Conservation (phyloP, 2,888 invertebrate species). For the Pseudeuparius sepicola region DNA sequence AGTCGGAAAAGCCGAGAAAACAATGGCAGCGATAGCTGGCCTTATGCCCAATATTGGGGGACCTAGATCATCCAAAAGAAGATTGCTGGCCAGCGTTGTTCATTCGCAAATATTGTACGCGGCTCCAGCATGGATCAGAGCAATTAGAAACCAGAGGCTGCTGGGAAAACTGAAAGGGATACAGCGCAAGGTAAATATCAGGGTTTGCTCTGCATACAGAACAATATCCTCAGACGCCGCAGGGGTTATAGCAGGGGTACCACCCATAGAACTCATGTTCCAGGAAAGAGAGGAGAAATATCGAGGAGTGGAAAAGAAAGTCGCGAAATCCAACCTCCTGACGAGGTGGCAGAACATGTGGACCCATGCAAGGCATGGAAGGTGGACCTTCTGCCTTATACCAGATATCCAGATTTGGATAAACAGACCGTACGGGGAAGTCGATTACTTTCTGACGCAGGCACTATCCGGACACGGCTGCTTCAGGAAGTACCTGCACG, state of each 20-base stretch:
- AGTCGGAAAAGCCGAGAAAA: too few species aligned
- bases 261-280: constrained; percentile 8
- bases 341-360: constrained; percentile 6
- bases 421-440: too few species aligned
- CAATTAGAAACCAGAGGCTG: constrained; percentile 4
- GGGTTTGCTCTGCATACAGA: constrained; percentile 8
- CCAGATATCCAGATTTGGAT: too few species aligned
- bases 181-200: constrained; percentile 6
- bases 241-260: constrained; percentile 11
- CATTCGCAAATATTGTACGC: constrained; percentile 10
- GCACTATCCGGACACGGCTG: too few species aligned
- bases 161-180: constrained; percentile 6
- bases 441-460: too few species aligned
- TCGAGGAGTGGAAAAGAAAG: background rate
- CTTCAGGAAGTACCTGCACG: constrained; percentile 6
- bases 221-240: constrained; percentile 8
- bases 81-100: constrained; percentile 5
- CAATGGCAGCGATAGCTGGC: too few species aligned
- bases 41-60: constrained; percentile 13
- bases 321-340: constrained; percentile 1
- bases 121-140: too few species aligned
- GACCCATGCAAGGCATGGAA: constrained; percentile 4
- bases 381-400: too few species aligned
- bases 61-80: constrained; percentile 12
- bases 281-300: constrained; percentile 6